Base-by-base conservation (phyloP, 2,888 invertebrate genomes). In the Alviniconcha strummeri region DNA sequence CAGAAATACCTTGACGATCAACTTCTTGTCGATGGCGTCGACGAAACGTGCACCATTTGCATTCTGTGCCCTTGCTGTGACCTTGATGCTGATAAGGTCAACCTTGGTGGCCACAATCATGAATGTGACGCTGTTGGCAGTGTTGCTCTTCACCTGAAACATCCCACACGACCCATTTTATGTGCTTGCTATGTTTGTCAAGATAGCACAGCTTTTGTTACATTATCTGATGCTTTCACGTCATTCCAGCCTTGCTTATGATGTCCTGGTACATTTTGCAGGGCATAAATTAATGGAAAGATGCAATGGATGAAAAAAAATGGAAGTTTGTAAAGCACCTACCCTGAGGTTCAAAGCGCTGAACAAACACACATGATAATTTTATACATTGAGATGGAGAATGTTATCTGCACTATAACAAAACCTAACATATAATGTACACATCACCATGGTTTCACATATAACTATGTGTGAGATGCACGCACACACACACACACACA, bases 1-100 rank as follows among this genome's bases (percentile, higher is more conserved):
- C 36, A 36, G 36, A 36, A 36, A 36, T n/a, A 79, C 79, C 79
- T 67, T 79, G 79, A 79, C 79, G 52, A 79, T 79, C 19, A 79
- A 64, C 67, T 60, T 79, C 67, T 64, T n/a, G 15, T 52, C 54
- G 5, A 79, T 9, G 13, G 15, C 60, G 36, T 79, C 79, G 64
- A 64, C 64, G 52, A 52, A 13, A 5, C 9, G 52, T 15, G 67
- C 11, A 19, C 13, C 11, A 9, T 67, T 19, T n/a, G 52, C 64
- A 8, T 13, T 60, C 71, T 71, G 71, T 71, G 60, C 60, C 13
- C 13, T 57, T 19, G 77, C 77, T 57, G 54, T 77, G 55, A 79
- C 79, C 56, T n/a, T 36, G 17, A 79, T n/a, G 19, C 36, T 79
- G 64, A 79, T 79, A 9, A 60, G 19, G 11, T 64, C 79, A 60